phyloP scores from a whole-genome alignment of 2,797 vertebrate genomes.

The Lindbergichthys nudifrons region DNA sequence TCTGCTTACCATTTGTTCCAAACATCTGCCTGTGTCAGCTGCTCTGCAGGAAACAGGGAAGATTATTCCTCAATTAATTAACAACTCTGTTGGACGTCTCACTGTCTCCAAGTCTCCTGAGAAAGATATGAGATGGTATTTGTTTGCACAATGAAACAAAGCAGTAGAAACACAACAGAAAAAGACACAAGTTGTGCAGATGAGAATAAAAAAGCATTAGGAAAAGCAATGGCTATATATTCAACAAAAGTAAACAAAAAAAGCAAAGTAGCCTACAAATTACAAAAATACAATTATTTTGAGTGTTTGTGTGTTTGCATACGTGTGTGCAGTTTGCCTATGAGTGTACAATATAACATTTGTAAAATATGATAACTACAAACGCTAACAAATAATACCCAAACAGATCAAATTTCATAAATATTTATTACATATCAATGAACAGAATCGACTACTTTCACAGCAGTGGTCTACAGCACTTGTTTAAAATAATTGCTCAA shows the following conservation, averaged over 20 bases:
- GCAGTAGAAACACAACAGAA: no score
- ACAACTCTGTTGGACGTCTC: background rate
- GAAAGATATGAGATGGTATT: no score
- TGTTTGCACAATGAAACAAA: no score
- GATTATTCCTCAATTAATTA: background rate
- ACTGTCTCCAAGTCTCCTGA: background rate
- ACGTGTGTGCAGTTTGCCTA: no score
- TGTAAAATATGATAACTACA: background rate
- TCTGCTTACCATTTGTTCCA: background rate
- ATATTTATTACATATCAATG: constrained; percentile 93
- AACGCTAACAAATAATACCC: background rate
- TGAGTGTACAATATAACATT: background rate
- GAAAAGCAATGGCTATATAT: no score
- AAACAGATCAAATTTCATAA: constrained; percentile 85
- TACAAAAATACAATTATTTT: no score
- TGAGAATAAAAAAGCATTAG: no score
- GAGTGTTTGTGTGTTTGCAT: no score
- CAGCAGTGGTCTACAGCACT: constrained; percentile 91
- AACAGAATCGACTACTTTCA: constrained; percentile 89
- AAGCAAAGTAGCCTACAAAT: no score
- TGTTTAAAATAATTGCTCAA: constrained; percentile 86
- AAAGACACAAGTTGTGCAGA: no score
- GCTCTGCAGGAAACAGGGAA: background rate
- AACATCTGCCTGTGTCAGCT: background rate
- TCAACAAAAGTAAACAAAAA: no score